These are phyloP conservation scores for Hecatera dysodea DNA, from an alignment of 2,888 invertebrate species.

Conservation along the genomic window DNA sequence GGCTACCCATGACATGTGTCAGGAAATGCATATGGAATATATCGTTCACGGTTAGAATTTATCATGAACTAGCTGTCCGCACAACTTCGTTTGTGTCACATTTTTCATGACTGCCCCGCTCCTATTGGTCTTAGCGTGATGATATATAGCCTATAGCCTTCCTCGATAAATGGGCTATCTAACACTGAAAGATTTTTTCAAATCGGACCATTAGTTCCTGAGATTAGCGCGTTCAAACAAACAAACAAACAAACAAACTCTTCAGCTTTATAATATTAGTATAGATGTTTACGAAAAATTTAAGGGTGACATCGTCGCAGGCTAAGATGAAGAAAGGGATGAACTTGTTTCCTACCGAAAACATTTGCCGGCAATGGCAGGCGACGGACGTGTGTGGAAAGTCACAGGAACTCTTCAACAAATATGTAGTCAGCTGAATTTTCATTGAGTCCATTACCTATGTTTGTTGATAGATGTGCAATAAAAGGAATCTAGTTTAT, in stretches of 20 bases:
- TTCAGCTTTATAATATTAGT: no score
- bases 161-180: no score
- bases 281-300: background rate
- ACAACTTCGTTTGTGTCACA: no score
- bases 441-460: background rate
- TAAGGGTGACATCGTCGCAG: background rate
- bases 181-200: no score
- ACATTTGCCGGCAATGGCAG: background rate
- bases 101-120: no score
- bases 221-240: no score
- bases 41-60: background rate
- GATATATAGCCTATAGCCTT: no score
- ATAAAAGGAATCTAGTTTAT: slow-evolving; percentile 29
- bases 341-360: background rate
- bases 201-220: no score
- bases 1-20: slow-evolving; percentile 3
- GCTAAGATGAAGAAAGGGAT: background rate
- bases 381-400: background rate
- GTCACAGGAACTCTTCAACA: background rate
- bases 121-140: no score
- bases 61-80: no score
- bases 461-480: background rate
- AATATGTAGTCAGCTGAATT: background rate
- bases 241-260: no score
- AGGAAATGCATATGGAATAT: slow-evolving; percentile 7